Conservation (phyloP, 1,140 invertebrate species). For the Alviniconcha marisindica region DNA sequence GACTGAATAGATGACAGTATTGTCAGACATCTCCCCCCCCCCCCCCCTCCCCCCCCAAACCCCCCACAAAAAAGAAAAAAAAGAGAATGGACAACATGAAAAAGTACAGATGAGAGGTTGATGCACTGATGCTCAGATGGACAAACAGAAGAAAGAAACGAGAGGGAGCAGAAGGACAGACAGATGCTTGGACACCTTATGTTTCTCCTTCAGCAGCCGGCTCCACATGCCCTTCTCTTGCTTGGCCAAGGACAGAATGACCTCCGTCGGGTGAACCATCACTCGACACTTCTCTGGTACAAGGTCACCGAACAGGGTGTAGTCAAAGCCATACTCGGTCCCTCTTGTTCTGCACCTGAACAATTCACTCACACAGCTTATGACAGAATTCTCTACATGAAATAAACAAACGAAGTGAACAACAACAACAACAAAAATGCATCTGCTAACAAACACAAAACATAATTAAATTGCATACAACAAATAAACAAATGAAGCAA, state of each 20-base stretch:
- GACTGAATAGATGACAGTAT: no score
- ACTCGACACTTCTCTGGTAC: slow-evolving; percentile 41
- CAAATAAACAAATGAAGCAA: no score
- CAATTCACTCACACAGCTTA: neutral
- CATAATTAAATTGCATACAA: no score
- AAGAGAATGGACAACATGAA: neutral
- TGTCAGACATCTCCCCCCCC: no score
- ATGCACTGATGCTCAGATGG: neutral
- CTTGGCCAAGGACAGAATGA: slow-evolving; percentile 48
- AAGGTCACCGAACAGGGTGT: slow-evolving; percentile 47
- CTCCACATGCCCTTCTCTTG: slow-evolving; percentile 50
- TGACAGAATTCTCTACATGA: neutral
- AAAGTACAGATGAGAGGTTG: neutral
- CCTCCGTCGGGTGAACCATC: slow-evolving; percentile 34
- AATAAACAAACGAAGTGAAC: neutral
- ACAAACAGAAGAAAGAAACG: neutral
- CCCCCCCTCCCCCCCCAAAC: no score
- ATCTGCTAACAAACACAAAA: neutral
- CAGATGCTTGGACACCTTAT: slow-evolving; percentile 40
- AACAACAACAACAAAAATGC: no score
- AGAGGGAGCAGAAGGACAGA: neutral
- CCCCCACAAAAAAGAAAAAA: neutral
- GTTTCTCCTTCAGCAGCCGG: slow-evolving; percentile 46
- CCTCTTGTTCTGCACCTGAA: slow-evolving; percentile 24
- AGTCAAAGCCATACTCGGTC: slow-evolving; percentile 41